phyloP scores from a whole-genome alignment of 2,113 vertebrate genomes.

The Xyrauchen texanus region DNA sequence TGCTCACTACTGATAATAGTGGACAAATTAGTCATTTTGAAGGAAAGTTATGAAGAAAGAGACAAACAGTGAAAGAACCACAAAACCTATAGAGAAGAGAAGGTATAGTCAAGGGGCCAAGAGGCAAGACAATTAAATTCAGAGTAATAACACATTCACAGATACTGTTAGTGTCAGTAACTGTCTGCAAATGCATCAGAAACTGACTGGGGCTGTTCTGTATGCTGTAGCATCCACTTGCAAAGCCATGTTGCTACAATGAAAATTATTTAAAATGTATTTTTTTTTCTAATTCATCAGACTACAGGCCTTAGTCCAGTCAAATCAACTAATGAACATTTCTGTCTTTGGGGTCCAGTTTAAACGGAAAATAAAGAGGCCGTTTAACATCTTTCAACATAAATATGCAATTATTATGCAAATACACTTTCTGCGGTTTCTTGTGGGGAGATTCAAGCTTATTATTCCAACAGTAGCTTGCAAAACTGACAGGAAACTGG shows the following conservation, averaged over 20 bases:
- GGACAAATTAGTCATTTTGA: neutral
- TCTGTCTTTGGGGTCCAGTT: no score
- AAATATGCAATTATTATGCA: neutral
- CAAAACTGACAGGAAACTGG: neutral
- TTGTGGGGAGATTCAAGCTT: neutral
- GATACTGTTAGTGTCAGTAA: conserved; percentile 12
- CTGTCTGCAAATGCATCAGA: neutral
- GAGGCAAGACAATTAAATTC: conserved; percentile 13
- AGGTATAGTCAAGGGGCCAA: conserved; percentile 36
- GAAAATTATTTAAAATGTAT: neutral
- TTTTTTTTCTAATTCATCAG: no score
- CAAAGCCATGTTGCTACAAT: neutral
- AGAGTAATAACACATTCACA: neutral
- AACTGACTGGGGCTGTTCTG: no score
- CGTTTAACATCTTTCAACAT: no score
- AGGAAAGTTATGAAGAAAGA: neutral
- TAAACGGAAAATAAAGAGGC: no score
- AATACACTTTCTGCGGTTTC: neutral
- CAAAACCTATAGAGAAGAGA: neutral
- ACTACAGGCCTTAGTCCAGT: no score
- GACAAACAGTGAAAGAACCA: neutral
- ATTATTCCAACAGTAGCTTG: neutral
- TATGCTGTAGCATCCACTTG: no score
- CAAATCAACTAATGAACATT: no score
- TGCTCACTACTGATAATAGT: neutral